These are phyloP conservation scores for Latrodectus geometricus DNA, from an alignment of 1,140 invertebrate species.

Conservation along the genomic window DNA sequence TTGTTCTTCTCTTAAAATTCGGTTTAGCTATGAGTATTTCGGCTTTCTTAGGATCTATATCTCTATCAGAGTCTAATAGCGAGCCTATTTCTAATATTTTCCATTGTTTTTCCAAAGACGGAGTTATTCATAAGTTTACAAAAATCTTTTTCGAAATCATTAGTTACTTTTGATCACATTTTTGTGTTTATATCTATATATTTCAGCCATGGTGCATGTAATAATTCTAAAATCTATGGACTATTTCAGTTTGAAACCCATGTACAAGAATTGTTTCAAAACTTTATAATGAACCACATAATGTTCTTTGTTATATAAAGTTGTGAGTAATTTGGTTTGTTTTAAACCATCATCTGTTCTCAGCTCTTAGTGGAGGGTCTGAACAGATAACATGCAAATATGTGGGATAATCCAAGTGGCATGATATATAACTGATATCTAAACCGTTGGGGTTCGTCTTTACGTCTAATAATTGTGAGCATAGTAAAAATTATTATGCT, in stretches of 20 bases:
- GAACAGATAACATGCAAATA: constrained; percentile 66
- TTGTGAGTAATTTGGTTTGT: constrained; percentile 30
- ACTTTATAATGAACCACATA: constrained; percentile 72
- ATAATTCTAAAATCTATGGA: constrained; percentile 70
- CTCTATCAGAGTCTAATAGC: constrained; percentile 68
- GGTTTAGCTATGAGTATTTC: constrained; percentile 66
- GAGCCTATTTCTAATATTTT: no score
- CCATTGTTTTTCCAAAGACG: no score
- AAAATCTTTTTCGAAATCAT: no score
- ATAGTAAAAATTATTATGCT: no score
- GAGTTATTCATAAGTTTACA: no score
- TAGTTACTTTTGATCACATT: no score
- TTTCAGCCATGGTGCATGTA: constrained; percentile 71
- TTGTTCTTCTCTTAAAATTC: constrained; percentile 66
- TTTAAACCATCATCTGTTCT: constrained; percentile 63
- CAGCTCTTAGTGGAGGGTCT: constrained; percentile 69
- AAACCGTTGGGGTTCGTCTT: constrained; percentile 60
- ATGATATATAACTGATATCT: constrained; percentile 63
- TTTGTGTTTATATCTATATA: constrained; percentile 70
- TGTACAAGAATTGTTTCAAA: constrained; percentile 70
- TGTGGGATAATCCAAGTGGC: no score
- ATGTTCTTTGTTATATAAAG: constrained; percentile 64
- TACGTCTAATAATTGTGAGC: no score
- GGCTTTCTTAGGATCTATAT: constrained; percentile 66
- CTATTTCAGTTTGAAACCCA: constrained; percentile 70